Percentiles rank a stretch among this genome's conserved stretches.
phyloP scores from a whole-genome alignment of 2,797 vertebrate genomes.

The Megalops cyprinoides region DNA sequence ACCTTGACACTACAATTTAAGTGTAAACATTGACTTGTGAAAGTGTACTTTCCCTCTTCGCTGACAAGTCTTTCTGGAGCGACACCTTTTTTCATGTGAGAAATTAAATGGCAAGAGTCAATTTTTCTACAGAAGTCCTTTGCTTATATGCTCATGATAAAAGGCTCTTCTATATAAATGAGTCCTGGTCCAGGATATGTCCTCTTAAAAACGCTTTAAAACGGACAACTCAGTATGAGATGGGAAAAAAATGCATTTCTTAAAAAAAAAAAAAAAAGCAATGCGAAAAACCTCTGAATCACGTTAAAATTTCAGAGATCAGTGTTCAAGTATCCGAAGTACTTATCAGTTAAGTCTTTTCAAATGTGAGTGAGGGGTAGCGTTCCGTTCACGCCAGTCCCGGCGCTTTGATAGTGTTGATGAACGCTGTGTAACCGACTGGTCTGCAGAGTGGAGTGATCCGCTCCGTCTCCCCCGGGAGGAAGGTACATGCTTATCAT shows the following conservation, averaged over 20 bases:
- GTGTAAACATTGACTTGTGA: constrained; percentile 82
- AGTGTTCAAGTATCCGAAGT: constrained; percentile 83
- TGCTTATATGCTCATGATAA: constrained; percentile 72
- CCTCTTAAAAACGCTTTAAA: constrained; percentile 63
- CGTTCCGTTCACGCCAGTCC: constrained; percentile 92
- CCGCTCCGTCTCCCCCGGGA: constrained; percentile 91
- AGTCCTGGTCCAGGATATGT: constrained; percentile 64
- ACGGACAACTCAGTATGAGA: constrained; percentile 65
- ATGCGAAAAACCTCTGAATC: constrained; percentile 21
- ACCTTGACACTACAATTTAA: constrained; percentile 78
- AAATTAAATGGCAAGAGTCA: constrained; percentile 78
- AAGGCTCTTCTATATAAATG: constrained; percentile 62
- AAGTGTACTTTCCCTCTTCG: constrained; percentile 55
- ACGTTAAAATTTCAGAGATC: constrained; percentile 29
- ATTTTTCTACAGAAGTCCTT: constrained; percentile 77
- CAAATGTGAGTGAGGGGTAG: constrained; percentile 98
- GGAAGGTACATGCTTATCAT: constrained; percentile 99
- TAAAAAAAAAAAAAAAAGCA: constrained; percentile 40
- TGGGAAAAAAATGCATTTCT: constrained; percentile 58
- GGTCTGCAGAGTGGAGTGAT: constrained; percentile 86
- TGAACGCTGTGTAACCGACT: constrained; percentile 95
- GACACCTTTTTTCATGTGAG: constrained; percentile 66
- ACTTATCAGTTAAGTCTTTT: constrained; percentile 68
- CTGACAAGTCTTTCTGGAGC: constrained; percentile 67
- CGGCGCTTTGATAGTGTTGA: constrained; percentile 94